Percentiles rank a stretch among this genome's conserved stretches.
These are phyloP conservation scores for Halcyon malimbica DNA, from an alignment of 2,113 vertebrate genomes.

Conservation along the genomic window DNA sequence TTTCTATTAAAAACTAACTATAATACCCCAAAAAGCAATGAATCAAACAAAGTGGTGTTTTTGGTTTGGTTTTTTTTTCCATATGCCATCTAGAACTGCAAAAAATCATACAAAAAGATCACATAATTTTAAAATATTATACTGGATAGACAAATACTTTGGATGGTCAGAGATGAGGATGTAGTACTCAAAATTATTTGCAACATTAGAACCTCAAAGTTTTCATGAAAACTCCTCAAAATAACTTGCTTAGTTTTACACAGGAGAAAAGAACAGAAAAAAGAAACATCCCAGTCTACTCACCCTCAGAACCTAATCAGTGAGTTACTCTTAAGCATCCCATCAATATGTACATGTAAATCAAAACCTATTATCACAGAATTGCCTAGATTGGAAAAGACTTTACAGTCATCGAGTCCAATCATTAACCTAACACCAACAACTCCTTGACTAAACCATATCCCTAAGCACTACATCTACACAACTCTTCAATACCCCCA, in stretches of 20 bases:
- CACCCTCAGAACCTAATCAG: neutral
- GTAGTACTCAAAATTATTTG: neutral
- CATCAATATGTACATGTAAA: neutral
- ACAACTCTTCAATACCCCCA: no score
- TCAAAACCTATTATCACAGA: neutral
- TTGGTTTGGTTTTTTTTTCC: neutral
- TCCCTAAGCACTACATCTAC: no score
- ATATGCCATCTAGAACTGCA: neutral
- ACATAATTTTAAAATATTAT: neutral
- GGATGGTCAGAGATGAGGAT: neutral
- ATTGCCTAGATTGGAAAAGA: no score
- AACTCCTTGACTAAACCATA: no score
- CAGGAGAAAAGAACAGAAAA: neutral
- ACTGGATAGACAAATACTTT: neutral
- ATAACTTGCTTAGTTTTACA: neutral
- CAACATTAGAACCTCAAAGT: neutral
- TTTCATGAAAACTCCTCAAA: neutral
- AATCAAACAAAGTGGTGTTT: neutral
- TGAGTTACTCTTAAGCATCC: neutral
- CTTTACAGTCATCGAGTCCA: no score
- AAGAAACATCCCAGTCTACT: neutral
- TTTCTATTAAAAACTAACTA: neutral
- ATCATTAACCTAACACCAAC: no score
- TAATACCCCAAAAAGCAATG: neutral
- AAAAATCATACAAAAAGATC: neutral